These are phyloP conservation scores for Clupea harengus DNA, from an alignment of 2,113 vertebrate genomes.

Conservation along the genomic window DNA sequence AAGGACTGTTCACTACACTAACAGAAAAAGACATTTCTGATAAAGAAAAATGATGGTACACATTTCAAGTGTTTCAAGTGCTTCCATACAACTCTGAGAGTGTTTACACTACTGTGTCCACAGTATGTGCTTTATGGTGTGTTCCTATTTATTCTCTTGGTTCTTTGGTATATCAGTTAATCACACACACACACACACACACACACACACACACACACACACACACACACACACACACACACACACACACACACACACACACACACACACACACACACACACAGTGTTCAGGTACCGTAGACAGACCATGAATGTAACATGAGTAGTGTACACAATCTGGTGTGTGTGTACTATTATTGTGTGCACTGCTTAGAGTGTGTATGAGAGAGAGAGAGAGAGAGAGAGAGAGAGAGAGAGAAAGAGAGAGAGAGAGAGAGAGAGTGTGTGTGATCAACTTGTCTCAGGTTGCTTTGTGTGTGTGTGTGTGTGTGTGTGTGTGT, in stretches of 20 bases:
- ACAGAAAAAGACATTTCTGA: not conserved
- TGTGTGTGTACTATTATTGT: not conserved
- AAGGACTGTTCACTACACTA: not conserved
- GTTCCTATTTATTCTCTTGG: not conserved
- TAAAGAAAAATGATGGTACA: not conserved
- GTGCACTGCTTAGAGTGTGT: not conserved
- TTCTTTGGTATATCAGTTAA: not conserved
- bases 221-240: not conserved
- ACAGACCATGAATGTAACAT: not conserved
- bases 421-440: constrained; percentile 11
- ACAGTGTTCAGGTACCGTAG: not conserved
- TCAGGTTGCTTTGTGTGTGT: not conserved
- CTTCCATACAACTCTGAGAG: not conserved
- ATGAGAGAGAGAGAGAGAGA: constrained; percentile 3
- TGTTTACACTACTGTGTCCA: not conserved
- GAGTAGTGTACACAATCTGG: not conserved
- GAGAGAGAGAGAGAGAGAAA: constrained; percentile 14
- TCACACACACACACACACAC: not conserved
- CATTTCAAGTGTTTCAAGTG: not conserved
- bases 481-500: constrained; percentile 1
- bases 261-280: not conserved
- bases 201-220: not conserved
- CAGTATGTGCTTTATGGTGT: not conserved
- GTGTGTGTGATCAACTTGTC: not conserved
- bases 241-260: not conserved